Evolutionary conservation across 2,888 invertebrate species (phyloP).

Genomic region (Saturnia pavonia): DNA sequence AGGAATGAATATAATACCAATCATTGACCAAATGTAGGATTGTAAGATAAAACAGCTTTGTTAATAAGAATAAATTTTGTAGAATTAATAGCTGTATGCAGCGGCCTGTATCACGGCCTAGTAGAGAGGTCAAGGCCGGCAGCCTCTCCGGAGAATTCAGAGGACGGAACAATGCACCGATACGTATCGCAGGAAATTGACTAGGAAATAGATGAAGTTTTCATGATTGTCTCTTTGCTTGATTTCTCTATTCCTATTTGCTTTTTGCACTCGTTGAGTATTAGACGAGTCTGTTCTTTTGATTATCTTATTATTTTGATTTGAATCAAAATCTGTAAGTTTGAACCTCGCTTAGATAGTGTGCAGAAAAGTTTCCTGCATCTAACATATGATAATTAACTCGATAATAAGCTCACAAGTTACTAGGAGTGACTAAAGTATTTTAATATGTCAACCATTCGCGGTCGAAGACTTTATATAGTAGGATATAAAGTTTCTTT

Average conservation of each 20-base stretch:
- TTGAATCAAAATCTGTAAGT: not conserved
- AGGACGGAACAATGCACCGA: constrained; percentile 6
- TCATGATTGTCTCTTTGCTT: constrained; percentile 2
- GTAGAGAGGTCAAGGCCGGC: not conserved
- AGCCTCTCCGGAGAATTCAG: constrained; percentile 4
- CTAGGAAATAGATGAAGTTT: constrained; percentile 1
- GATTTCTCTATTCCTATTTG: not conserved
- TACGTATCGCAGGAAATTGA: constrained; percentile 3
- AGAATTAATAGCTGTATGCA: not conserved
- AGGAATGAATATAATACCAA: no score
- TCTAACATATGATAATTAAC: no score
- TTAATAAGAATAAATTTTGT: not conserved
- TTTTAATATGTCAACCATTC: no score
- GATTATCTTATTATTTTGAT: no score
- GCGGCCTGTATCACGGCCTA: constrained; percentile 1
- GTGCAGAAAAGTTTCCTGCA: no score
- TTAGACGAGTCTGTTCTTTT: not conserved
- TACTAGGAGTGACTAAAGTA: no score
- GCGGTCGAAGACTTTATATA: no score
- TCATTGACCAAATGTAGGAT: no score
- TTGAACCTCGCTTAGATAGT: not conserved
- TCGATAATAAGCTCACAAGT: no score
- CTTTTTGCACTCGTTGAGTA: not conserved
- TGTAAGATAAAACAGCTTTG: not conserved
- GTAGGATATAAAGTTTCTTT: no score